phyloP scores from a whole-genome alignment of 2,888 invertebrate genomes.

The Sclerodermus sp. region DNA sequence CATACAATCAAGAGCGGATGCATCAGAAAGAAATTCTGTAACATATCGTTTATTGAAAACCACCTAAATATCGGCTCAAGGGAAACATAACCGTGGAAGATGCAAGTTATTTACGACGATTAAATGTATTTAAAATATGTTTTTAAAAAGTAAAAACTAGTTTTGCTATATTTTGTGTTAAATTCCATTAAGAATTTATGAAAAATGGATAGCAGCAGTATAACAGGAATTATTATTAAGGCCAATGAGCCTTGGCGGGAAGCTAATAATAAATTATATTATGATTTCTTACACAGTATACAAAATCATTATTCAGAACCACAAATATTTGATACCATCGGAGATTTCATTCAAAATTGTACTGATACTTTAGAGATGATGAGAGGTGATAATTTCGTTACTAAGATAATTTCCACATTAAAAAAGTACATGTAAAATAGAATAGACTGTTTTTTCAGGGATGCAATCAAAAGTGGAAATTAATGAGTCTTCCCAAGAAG shows the following conservation, averaged over 20 bases:
- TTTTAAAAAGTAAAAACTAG: too few relatives aligned
- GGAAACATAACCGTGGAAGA: too few relatives aligned
- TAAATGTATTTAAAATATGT: too few relatives aligned
- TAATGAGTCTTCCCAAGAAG: conserved; percentile 42
- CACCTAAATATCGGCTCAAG: too few relatives aligned
- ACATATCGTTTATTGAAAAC: too few relatives aligned
- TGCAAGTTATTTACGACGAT: too few relatives aligned
- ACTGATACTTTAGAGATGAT: conserved; percentile 63
- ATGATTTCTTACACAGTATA: conserved; percentile 50
- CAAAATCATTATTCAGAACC: conserved; percentile 46
- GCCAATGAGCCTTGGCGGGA: conserved; percentile 48
- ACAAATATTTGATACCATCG: conserved; percentile 65
- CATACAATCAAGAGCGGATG: too few relatives aligned
- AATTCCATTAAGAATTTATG: too few relatives aligned
- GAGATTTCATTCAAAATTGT: conserved; percentile 68
- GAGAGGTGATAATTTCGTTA: conserved; percentile 40
- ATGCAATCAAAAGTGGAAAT: conserved; percentile 53
- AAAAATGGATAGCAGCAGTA: conserved; percentile 8
- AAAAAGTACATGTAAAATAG: too few relatives aligned
- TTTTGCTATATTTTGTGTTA: too few relatives aligned
- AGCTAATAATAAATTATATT: conserved; percentile 42
- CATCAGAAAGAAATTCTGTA: too few relatives aligned
- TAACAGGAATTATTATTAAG: conserved; percentile 44
- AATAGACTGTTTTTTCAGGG: conserved; percentile 25
- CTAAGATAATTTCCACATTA: too few relatives aligned